Percentiles rank a stretch among this genome's conserved stretches.
phyloP scores from a whole-genome alignment of 2,113 vertebrate genomes.

The Syrrhaptes paradoxus region DNA sequence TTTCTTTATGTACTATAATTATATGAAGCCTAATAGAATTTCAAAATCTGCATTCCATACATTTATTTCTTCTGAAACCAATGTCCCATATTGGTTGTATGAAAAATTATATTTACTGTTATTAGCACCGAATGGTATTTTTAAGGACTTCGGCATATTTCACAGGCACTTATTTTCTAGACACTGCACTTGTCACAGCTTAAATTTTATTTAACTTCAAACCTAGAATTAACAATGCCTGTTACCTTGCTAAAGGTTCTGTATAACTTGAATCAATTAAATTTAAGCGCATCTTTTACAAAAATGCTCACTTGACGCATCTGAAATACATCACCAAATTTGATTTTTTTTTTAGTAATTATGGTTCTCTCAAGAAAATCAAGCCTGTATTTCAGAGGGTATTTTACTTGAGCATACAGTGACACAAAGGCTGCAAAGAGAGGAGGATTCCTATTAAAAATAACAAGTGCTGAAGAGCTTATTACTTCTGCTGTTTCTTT shows the following conservation, averaged over 20 bases:
- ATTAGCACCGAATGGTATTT: constrained; percentile 64
- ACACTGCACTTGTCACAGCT: constrained; percentile 59
- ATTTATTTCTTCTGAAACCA: constrained; percentile 66
- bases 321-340: constrained; percentile 31
- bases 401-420: constrained; percentile 4
- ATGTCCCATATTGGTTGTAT: constrained; percentile 49
- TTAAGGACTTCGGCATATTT: constrained; percentile 58
- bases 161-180: constrained; percentile 66
- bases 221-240: constrained; percentile 63
- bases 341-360: background rate
- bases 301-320: constrained; percentile 51
- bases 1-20: constrained; percentile 66
- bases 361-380: constrained; percentile 34
- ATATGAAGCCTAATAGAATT: constrained; percentile 63
- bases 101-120: constrained; percentile 66
- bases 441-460: constrained; percentile 40
- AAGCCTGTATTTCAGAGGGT: constrained; percentile 24
- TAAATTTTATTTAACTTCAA: constrained; percentile 71
- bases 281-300: constrained; percentile 36
- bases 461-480: constrained; percentile 18
- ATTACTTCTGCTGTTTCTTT: constrained; percentile 5
- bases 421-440: constrained; percentile 12
- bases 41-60: constrained; percentile 68
- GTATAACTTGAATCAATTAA: constrained; percentile 58
- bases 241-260: constrained; percentile 44